Evolutionary conservation across 1,140 invertebrate genomes (phyloP).

Genomic region (Holcopasites calliopsidis): DNA sequence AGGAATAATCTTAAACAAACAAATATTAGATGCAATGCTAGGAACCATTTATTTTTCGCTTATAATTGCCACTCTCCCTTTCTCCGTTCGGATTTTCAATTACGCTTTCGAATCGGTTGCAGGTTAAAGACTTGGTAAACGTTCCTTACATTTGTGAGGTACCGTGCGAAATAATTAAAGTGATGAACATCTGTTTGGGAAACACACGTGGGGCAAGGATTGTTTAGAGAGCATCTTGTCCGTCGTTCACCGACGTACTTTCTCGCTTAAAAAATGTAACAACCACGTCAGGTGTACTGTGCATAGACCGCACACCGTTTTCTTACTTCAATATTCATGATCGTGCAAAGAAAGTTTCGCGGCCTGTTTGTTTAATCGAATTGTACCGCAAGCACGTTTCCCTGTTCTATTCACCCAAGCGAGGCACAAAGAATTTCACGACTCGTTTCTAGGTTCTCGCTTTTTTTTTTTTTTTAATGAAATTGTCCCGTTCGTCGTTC

Average conservation of each 20-base stretch:
- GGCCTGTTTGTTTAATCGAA: not conserved
- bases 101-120: too few relatives aligned
- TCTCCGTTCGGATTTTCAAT: not conserved
- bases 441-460: too few relatives aligned
- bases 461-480: not conserved
- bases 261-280: slow-evolving; percentile 7
- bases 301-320: not conserved
- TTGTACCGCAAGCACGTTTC: too few relatives aligned
- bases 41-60: not conserved
- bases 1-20: not conserved
- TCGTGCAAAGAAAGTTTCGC: not conserved
- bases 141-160: too few relatives aligned
- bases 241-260: not conserved
- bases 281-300: not conserved
- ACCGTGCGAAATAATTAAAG: not conserved
- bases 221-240: not conserved
- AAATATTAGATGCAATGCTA: not conserved
- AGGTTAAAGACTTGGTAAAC: too few relatives aligned
- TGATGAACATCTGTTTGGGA: slow-evolving; percentile 10
- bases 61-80: not conserved
- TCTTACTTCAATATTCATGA: not conserved
- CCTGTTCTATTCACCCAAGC: too few relatives aligned
- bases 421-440: too few relatives aligned
- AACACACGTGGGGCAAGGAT: not conserved
- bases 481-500: not conserved